Evolutionary conservation across 1,140 invertebrate genomes (phyloP).

Genomic region (Heliconius melpomene): DNA sequence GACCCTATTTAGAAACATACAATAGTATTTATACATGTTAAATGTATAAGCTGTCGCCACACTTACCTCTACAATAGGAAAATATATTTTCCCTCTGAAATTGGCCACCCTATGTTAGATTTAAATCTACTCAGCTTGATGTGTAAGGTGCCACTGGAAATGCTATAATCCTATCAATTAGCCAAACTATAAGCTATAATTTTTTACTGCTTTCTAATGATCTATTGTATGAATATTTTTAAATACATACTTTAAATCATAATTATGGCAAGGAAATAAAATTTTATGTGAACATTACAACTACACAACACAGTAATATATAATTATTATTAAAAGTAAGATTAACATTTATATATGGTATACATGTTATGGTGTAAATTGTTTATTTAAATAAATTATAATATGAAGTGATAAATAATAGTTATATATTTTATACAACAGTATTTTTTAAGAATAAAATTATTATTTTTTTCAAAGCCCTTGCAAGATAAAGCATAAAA

Average conservation of each 20-base stretch:
- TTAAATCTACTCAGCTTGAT: no score
- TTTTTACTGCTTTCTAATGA: not conserved
- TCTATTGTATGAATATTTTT: not conserved
- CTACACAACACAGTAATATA: not conserved
- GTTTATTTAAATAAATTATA: not conserved
- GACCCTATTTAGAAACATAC: no score
- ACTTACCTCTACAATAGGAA: no score
- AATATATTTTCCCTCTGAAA: no score
- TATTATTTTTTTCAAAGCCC: no score
- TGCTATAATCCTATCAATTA: not conserved
- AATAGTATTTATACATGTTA: no score
- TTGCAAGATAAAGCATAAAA: no score
- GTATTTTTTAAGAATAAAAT: constrained; percentile 5
- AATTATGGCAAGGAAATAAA: not conserved
- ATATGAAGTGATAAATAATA: not conserved
- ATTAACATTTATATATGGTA: not conserved
- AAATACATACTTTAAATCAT: not conserved
- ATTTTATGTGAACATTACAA: not conserved
- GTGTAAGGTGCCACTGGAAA: no score
- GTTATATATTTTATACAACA: not conserved
- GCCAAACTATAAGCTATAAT: not conserved
- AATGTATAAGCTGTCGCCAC: no score
- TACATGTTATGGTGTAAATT: not conserved
- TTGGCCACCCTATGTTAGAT: no score
- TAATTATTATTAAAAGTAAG: not conserved